A percentile compares a stretch with the other conserved stretches of the same genome.
Conservation (phyloP, 2,797 vertebrate species). For the Glyptemys insculpta region DNA sequence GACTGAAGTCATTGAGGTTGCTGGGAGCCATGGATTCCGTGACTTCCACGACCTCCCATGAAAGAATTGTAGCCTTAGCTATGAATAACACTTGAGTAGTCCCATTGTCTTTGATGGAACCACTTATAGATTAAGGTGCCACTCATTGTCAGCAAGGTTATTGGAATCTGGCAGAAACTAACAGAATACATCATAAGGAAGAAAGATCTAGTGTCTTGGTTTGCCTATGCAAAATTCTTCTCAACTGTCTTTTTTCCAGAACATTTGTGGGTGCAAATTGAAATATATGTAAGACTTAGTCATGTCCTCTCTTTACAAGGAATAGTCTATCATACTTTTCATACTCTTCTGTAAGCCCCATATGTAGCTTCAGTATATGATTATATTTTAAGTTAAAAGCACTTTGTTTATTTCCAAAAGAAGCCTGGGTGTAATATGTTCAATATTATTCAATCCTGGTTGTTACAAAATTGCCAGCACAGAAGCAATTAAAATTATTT, state of each 20-base stretch:
- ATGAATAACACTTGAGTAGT: not conserved
- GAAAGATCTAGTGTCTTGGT: not conserved
- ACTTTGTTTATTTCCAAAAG: slow-evolving; percentile 31
- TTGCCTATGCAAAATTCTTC: not conserved
- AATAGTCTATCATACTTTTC: not conserved
- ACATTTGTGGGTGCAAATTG: not conserved
- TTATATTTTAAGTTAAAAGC: slow-evolving; percentile 16
- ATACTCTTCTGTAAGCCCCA: not conserved
- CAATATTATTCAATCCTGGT: slow-evolving; percentile 29
- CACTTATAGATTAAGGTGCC: not conserved
- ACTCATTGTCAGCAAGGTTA: not conserved
- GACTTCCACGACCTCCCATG: too few relatives aligned
- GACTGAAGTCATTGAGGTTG: too few relatives aligned
- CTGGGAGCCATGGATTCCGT: too few relatives aligned
- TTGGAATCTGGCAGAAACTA: not conserved
- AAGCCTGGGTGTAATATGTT: not conserved
- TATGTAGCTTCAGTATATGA: not conserved
- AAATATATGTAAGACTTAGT: not conserved
- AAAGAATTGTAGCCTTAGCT: too few relatives aligned
- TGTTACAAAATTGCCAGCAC: slow-evolving; percentile 34
- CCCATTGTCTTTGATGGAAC: not conserved
- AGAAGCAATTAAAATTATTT: slow-evolving; percentile 48
- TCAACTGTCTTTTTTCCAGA: not conserved
- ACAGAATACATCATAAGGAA: not conserved
- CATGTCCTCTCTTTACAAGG: not conserved